Conservation (phyloP, 2,888 invertebrate species). For the Acrocyrtus sp. region DNA sequence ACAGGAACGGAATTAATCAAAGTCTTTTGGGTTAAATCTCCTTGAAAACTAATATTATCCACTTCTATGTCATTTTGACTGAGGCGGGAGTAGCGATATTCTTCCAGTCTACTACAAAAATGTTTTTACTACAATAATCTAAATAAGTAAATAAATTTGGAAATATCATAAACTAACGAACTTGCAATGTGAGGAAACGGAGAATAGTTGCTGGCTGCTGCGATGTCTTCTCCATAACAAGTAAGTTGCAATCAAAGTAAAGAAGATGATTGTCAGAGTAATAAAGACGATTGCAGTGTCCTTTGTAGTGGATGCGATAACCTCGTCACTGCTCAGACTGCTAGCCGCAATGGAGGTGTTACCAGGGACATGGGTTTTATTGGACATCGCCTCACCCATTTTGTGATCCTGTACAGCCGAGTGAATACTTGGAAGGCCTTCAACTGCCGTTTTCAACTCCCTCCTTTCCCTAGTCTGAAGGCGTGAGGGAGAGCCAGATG, state of each 20-base stretch:
- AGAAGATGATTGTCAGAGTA: constrained; percentile 54
- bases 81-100: constrained; percentile 62
- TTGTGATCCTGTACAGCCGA: too few relatives aligned
- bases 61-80: constrained; percentile 62
- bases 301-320: constrained; percentile 14
- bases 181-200: constrained; percentile 52
- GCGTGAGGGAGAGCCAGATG: background rate
- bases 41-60: constrained; percentile 56
- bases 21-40: constrained; percentile 45
- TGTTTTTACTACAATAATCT: too few relatives aligned
- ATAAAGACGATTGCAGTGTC: constrained; percentile 58
- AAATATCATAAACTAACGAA: constrained; percentile 24
- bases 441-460: too few relatives aligned
- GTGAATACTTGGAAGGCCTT: too few relatives aligned
- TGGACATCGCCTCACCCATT: background rate
- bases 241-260: constrained; percentile 57
- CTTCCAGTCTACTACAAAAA: constrained; percentile 53
- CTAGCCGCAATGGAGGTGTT: background rate
- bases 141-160: background rate
- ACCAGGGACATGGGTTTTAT: background rate
- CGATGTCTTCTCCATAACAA: constrained; percentile 61
- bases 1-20: constrained; percentile 36
- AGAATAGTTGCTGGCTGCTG: constrained; percentile 36
- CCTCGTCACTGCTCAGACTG: constrained; percentile 7
- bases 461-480: too few relatives aligned